Conservation (phyloP, 1,140 invertebrate species). For the Zaprionus africanus region DNA sequence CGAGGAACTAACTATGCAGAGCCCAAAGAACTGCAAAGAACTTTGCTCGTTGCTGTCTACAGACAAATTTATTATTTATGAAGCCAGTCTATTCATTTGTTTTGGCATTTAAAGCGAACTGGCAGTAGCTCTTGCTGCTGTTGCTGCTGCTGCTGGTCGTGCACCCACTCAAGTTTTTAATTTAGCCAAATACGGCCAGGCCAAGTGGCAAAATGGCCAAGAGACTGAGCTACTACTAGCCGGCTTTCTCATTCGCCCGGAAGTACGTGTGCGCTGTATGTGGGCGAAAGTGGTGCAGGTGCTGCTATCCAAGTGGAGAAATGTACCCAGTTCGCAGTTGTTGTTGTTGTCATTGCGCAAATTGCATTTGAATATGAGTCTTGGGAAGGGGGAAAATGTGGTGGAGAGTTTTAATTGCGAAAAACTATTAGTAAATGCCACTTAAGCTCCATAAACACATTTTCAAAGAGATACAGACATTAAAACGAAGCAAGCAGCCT, state of each 20-base stretch:
- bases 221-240: conserved; percentile 4
- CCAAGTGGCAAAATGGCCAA: conserved; percentile 35
- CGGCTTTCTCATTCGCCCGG: conserved; percentile 32
- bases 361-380: conserved; percentile 33
- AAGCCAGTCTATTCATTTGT: conserved; percentile 38
- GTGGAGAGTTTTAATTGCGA: conserved; percentile 3
- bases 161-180: conserved; percentile 33
- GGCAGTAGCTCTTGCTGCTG: conserved; percentile 8
- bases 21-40: background rate
- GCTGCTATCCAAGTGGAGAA: conserved; percentile 19
- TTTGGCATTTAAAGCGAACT: conserved; percentile 37
- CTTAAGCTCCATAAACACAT: background rate
- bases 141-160: background rate
- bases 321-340: background rate
- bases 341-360: conserved; percentile 24
- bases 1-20: background rate
- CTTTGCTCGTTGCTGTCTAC: conserved; percentile 1
- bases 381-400: background rate
- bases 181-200: conserved; percentile 38
- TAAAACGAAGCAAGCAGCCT: background rate
- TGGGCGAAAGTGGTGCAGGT: conserved; percentile 48
- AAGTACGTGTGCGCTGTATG: conserved; percentile 13
- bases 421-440: conserved; percentile 20
- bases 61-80: conserved; percentile 51
- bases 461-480: background rate